Evolutionary conservation across 1,140 invertebrate species (phyloP), one percentile per base, ranked within the genome.

Genomic region (Trichogramma pretiosum): DNA sequence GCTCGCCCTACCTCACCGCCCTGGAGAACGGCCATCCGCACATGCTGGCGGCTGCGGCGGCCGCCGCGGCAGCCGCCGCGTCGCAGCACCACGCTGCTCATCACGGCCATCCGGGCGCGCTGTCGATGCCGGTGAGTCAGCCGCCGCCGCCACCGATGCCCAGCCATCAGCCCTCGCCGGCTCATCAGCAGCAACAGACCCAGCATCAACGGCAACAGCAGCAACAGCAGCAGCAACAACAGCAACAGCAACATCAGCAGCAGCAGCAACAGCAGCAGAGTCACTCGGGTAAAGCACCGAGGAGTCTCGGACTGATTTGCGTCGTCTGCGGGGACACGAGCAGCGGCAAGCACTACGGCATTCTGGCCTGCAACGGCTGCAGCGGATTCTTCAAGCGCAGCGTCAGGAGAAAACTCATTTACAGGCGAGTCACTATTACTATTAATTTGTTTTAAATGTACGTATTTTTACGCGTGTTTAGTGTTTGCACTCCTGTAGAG

Each of bases 331-430:
- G 93, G 0, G 94, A 98, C 63, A 95, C 91, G 1, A 94, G 90
- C 44, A 94, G 89, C 5, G 95, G 95, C 0, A 98, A 98, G 64
- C 94, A 98, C 69, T 98, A 97, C 67, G 95, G 95, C 0, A 98
- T 98, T 53, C 77, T 98, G n/a, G 95, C 94, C 1, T 98, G 96
- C 70, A 98, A 99, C 61, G 96, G 96, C 0, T 99, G 96, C 75
- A 94, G 89, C 37, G 96, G 95, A 3, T 99, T 99, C 74, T 99
- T 99, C 77, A 99, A 99, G 63, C 72, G 96, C 52, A 95, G 91
- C 54, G 96, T 99, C 21, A 76, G 96, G 26, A 78, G 95, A 54
- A 95, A 97, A 74, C 78, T 99, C 33, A 98, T 98, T 53, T 99
- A 99, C 76, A 89, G 93, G 93, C 95, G 71, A 72, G 24, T 28